phyloP scores from a whole-genome alignment of 2,888 invertebrate species.

The Lamellibrachia satsuma region DNA sequence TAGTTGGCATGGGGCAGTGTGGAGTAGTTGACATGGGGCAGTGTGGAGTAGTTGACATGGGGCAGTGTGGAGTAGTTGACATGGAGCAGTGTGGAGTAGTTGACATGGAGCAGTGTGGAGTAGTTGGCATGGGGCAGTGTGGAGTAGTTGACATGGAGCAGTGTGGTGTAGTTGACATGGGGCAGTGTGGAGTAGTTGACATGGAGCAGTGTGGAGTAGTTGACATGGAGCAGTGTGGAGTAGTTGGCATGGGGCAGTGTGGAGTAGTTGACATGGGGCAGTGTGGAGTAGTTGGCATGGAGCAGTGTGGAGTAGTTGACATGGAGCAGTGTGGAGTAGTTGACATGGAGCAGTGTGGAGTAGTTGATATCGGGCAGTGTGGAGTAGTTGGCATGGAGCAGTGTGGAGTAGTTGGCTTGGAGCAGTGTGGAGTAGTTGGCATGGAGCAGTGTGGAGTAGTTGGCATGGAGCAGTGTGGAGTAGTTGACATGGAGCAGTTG shows the following conservation, averaged over 20 bases:
- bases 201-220: background rate
- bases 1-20: background rate
- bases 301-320: background rate
- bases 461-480: background rate
- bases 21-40: background rate
- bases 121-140: background rate
- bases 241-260: background rate
- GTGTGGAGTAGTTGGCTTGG: background rate
- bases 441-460: background rate
- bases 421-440: background rate
- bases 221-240: background rate
- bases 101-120: background rate
- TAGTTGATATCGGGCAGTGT: background rate
- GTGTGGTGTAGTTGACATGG: background rate
- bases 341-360: background rate
- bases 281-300: background rate
- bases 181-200: background rate
- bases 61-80: background rate
- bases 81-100: background rate
- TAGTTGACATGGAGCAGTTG: background rate
- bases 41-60: background rate
- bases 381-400: background rate
- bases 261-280: background rate
- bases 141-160: background rate
- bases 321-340: background rate